Percentiles rank a stretch among this genome's conserved stretches.
phyloP scores from a whole-genome alignment of 1,140 invertebrate species.

The Eupeodes corollae region DNA sequence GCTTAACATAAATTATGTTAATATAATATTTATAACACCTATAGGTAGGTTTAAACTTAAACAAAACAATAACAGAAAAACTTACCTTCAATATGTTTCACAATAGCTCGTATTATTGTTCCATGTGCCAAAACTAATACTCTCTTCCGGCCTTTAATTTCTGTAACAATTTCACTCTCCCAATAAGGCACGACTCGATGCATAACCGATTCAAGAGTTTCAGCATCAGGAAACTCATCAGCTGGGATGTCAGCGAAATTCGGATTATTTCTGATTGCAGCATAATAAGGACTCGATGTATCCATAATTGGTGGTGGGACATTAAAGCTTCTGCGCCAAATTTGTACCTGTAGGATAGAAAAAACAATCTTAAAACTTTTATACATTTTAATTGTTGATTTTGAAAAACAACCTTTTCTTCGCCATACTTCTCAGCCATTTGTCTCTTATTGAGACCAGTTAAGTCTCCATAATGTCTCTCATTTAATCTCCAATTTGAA shows the following conservation, averaged over 20 bases:
- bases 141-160: constrained; percentile 47
- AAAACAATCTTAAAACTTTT: no score
- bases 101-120: constrained; percentile 54
- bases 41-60: no score
- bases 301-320: constrained; percentile 52
- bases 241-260: constrained; percentile 36
- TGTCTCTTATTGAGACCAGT: constrained; percentile 61
- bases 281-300: constrained; percentile 42
- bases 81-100: constrained; percentile 55
- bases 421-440: constrained; percentile 56
- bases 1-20: no score
- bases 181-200: constrained; percentile 52
- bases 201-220: constrained; percentile 57
- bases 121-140: constrained; percentile 60
- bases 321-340: constrained; percentile 58
- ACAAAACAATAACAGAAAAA: background rate
- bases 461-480: constrained; percentile 60
- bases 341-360: constrained; percentile 36
- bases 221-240: constrained; percentile 47
- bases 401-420: constrained; percentile 44
- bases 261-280: constrained; percentile 42
- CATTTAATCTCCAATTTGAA: constrained; percentile 57
- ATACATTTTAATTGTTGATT: no score
- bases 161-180: constrained; percentile 51
- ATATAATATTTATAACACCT: no score